phyloP scores from a whole-genome alignment of 2,888 invertebrate genomes.

The Volucella inflata region DNA sequence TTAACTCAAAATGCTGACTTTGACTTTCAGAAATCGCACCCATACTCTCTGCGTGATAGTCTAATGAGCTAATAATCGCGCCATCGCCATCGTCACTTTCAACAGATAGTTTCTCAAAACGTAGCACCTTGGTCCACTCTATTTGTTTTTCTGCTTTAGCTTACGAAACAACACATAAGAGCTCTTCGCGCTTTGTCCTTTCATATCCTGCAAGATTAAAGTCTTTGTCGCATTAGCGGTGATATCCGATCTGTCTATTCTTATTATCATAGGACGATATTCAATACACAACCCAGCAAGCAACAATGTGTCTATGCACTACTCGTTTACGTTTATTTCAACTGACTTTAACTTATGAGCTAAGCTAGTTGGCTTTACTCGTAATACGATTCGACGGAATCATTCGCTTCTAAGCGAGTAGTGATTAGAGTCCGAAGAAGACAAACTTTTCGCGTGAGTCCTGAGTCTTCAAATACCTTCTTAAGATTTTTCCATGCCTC shows the following conservation, averaged over 20 bases:
- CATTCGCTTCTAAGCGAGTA: too few species aligned
- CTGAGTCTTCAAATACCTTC: conserved; percentile 77
- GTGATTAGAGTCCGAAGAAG: conserved; percentile 75
- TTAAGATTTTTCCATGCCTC: conserved; percentile 77
- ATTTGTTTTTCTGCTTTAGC: conserved; percentile 1
- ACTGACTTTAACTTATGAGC: conserved; percentile 77
- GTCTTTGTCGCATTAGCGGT: conserved; percentile 77
- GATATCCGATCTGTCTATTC: conserved; percentile 71
- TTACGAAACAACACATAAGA: conserved; percentile 3
- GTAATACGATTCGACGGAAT: conserved; percentile 78
- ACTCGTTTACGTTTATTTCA: conserved; percentile 61
- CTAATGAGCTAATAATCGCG: too few species aligned
- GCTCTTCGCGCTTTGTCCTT: not conserved
- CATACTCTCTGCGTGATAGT: too few species aligned
- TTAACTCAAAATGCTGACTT: too few species aligned
- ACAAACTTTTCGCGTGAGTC: conserved; percentile 77
- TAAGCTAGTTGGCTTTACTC: conserved; percentile 75
- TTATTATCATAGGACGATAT: conserved; percentile 76
- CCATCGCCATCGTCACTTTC: not conserved
- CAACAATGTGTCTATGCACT: conserved; percentile 78
- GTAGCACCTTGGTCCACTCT: conserved; percentile 29
- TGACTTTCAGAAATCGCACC: too few species aligned
- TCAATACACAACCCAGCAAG: conserved; percentile 78
- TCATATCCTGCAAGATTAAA: conserved; percentile 76
- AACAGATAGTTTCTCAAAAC: conserved; percentile 38